These are phyloP conservation scores for Hippasteria phrygiana DNA, from an alignment of 53 echinoderm and acorn worm genomes.

Conservation along the genomic window DNA sequence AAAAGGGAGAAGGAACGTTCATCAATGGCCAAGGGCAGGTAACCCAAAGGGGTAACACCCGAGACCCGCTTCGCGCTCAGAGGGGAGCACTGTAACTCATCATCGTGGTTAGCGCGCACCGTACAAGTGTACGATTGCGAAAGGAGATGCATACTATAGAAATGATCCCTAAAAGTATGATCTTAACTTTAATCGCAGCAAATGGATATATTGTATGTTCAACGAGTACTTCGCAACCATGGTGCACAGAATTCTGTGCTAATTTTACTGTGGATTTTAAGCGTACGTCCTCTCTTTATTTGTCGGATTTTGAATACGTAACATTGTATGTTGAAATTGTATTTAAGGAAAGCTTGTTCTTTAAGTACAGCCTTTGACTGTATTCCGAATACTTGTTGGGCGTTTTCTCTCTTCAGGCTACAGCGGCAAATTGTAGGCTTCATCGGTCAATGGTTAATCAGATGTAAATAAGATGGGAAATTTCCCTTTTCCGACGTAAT, in stretches of 20 bases:
- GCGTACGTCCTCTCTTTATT: too few relatives aligned
- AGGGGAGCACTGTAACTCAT: constrained; percentile 76
- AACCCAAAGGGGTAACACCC: constrained; percentile 63
- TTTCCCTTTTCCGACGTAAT: too few relatives aligned
- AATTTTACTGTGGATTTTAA: too few relatives aligned
- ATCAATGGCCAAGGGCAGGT: constrained; percentile 71
- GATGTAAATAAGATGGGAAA: too few relatives aligned
- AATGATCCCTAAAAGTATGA: constrained; percentile 92
- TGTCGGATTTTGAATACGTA: too few relatives aligned
- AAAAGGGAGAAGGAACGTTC: constrained; percentile 71
- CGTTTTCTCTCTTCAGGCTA: too few relatives aligned
- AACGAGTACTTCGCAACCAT: neutral
- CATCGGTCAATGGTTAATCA: too few relatives aligned
- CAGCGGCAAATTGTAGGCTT: neutral
- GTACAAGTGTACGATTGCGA: constrained; percentile 44
- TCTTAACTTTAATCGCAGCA: constrained; percentile 25
- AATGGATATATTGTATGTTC: neutral
- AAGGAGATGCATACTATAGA: constrained; percentile 84
- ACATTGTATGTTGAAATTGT: too few relatives aligned
- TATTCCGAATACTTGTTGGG: too few relatives aligned
- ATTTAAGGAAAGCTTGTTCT: too few relatives aligned
- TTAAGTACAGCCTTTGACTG: too few relatives aligned
- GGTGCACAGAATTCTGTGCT: neutral
- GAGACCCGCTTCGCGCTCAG: constrained; percentile 84
- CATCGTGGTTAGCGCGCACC: constrained; percentile 68